phyloP scores from a whole-genome alignment of 1,140 invertebrate genomes.

The Atta texana region DNA sequence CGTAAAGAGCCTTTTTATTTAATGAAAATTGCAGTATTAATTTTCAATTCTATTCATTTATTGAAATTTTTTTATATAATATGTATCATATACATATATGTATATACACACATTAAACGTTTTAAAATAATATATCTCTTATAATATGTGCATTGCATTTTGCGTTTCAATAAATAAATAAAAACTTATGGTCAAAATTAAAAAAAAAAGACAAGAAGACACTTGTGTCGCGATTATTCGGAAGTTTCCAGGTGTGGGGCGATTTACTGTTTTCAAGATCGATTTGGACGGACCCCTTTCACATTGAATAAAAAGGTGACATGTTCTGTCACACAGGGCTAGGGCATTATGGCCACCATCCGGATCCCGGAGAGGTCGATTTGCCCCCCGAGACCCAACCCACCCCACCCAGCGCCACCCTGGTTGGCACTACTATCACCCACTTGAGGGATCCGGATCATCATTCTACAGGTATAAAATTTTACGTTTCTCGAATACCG shows the following conservation, averaged over 20 bases:
- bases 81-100: no score
- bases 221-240: background rate
- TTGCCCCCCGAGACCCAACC: slow-evolving; percentile 85
- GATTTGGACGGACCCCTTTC: slow-evolving; percentile 80
- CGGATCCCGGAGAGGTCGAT: slow-evolving; percentile 85
- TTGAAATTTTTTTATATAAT: background rate
- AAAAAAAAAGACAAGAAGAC: background rate
- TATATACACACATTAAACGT: no score
- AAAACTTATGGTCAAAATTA: background rate
- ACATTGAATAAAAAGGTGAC: slow-evolving; percentile 85
- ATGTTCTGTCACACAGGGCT: slow-evolving; percentile 86
- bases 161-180: background rate
- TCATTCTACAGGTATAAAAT: slow-evolving; percentile 81
- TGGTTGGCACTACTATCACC: slow-evolving; percentile 86
- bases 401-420: slow-evolving; percentile 86
- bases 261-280: slow-evolving; percentile 69
- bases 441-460: slow-evolving; percentile 84
- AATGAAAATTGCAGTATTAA: background rate
- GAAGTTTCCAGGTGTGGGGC: slow-evolving; percentile 78
- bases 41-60: background rate
- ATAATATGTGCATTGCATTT: background rate
- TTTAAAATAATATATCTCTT: no score
- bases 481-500: slow-evolving; percentile 7
- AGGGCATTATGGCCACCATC: slow-evolving; percentile 85
- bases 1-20: background rate